Percentiles rank a stretch among this genome's conserved stretches.
phyloP scores from a whole-genome alignment of 1,140 invertebrate genomes.

The Elymnias hypermnestra region DNA sequence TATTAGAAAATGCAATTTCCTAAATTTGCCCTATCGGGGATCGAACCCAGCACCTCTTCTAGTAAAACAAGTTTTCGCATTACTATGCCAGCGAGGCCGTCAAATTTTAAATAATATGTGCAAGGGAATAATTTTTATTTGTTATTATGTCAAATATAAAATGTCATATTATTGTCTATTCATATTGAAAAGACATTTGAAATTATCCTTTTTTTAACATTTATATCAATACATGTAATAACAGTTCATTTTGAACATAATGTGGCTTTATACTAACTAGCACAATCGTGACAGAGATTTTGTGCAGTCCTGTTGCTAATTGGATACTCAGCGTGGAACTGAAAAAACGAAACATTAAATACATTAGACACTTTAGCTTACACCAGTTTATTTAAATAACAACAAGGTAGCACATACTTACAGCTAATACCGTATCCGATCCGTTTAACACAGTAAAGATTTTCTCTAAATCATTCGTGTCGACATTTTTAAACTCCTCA shows the following conservation, averaged over 20 bases:
- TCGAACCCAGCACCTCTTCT: too few species aligned
- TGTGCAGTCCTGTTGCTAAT: constrained; percentile 27
- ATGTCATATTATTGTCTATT: too few species aligned
- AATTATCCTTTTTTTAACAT: too few species aligned
- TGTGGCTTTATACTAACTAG: constrained; percentile 25
- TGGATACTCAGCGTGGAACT: constrained; percentile 82
- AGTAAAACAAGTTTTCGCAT: too few species aligned
- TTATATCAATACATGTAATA: too few species aligned
- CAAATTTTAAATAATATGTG: too few species aligned
- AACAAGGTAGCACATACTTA: constrained; percentile 47
- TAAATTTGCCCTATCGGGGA: too few species aligned
- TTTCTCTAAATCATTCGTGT: constrained; percentile 71
- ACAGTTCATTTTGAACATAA: neutral
- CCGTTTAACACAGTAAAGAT: constrained; percentile 75
- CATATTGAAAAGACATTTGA: too few species aligned
- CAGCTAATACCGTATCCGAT: constrained; percentile 76
- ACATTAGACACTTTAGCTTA: neutral
- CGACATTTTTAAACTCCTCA: constrained; percentile 79
- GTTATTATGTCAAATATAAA: too few species aligned
- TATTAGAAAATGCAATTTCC: too few species aligned
- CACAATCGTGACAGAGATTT: constrained; percentile 24
- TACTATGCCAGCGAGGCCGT: too few species aligned
- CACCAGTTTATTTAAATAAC: neutral
- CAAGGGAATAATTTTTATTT: too few species aligned
- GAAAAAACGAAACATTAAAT: constrained; percentile 28